A percentile compares a stretch with the other conserved stretches of the same genome.
Conservation (phyloP, 2,113 vertebrate genomes). For the Clarias magur region DNA sequence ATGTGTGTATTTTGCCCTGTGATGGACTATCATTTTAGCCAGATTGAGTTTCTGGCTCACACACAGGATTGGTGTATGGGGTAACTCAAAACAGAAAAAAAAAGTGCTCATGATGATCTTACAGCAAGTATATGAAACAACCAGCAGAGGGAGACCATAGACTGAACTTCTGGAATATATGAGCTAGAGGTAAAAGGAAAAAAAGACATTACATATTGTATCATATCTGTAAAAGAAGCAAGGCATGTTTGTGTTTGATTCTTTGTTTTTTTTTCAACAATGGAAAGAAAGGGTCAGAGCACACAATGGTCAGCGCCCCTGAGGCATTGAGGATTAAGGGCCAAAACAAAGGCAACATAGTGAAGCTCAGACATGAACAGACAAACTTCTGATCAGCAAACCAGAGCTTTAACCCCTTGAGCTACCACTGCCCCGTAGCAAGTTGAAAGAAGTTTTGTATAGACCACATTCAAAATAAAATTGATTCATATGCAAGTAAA, state of each 20-base stretch:
- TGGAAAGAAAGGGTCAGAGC: no score
- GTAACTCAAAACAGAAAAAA: no score
- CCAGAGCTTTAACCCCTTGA: no score
- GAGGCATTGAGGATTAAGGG: no score
- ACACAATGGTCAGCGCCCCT: no score
- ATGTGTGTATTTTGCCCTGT: not conserved
- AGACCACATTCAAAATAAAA: not conserved
- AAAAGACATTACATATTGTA: not conserved
- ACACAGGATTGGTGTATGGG: not conserved
- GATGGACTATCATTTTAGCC: not conserved
- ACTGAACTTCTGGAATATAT: not conserved
- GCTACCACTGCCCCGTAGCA: no score
- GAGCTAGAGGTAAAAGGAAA: not conserved
- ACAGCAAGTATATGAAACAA: no score
- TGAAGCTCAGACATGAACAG: no score
- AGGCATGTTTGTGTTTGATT: not conserved
- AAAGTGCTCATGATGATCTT: not conserved
- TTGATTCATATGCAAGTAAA: not conserved
- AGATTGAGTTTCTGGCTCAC: not conserved
- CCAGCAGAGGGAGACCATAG: conserved; percentile 22
- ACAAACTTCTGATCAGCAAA: no score
- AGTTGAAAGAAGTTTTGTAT: not conserved
- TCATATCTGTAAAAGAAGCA: not conserved
- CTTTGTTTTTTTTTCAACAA: no score
- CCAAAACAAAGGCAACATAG: no score